These are phyloP conservation scores for Lymantria dispar DNA, from an alignment of 2,888 invertebrate genomes.

Conservation along the genomic window DNA sequence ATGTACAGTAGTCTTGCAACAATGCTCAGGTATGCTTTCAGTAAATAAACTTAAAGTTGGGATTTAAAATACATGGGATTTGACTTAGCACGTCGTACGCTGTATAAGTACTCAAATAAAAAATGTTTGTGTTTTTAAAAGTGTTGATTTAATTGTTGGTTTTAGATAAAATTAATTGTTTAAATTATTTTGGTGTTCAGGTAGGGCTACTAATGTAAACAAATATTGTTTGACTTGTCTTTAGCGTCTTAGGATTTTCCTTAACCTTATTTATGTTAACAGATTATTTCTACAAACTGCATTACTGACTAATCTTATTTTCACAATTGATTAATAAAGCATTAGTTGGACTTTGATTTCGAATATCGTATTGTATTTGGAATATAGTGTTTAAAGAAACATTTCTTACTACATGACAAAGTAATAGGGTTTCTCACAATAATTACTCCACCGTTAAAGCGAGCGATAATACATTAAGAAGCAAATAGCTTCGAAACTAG, in stretches of 20 bases:
- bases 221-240: background rate
- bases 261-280: no score
- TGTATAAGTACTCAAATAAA: constrained; percentile 36
- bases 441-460: no score
- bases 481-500: no score
- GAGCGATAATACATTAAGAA: no score
- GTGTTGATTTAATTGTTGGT: constrained; percentile 10
- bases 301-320: no score
- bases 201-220: background rate
- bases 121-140: constrained; percentile 25
- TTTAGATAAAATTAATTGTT: constrained; percentile 10
- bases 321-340: no score
- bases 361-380: no score
- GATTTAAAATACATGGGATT: constrained; percentile 48
- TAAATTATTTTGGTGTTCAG: constrained; percentile 17
- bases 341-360: no score
- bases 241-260: constrained; percentile 1
- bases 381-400: no score
- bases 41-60: constrained; percentile 47
- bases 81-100: constrained; percentile 43
- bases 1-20: constrained; percentile 57
- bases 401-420: no score
- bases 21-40: constrained; percentile 55
- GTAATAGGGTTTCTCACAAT: no score
- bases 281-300: no score